Base-by-base conservation (phyloP, 2,888 invertebrate genomes). In the Trichopria drosophilae region DNA sequence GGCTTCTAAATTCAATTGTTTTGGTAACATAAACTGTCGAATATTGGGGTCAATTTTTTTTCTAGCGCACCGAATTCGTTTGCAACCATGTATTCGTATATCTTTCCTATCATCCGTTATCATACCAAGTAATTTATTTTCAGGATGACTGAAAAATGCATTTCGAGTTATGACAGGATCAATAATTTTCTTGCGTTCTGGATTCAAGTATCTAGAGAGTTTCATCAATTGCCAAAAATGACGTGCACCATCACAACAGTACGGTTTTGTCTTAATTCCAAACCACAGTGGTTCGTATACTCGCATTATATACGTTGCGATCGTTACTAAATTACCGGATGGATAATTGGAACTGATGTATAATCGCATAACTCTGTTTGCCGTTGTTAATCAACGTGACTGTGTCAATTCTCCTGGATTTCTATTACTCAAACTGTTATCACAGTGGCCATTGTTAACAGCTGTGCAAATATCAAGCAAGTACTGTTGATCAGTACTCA, bases 231-330 rank as follows among this genome's bases (percentile, higher is more conserved):
- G 34, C 12, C 12, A 32, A 7, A 41, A 6, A 39, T 47, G 35
- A 31, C 28, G 29, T 1, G 52, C 3, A 6, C 47, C 37, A 5
- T 7, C n/a, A 15, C 26, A 47, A 46, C 46, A 52, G 37, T 52
- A 16, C 7, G 36, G 24, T 7, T 46, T 6, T 36, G 37, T 47
- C 22, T 19, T 42, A 23, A 52, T 47, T 0, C 42, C 2, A 34
- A 52, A 52, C 52, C 52, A 52, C 2, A 47, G 42, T 12, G 46
- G 47, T 2, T 24, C 36, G 29, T 52, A 52, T 5, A 46, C 41
- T 23, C 41, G 41, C 16, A 51, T 35, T 15, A 51, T 37, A 12
- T 46, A 12, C 10, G 34, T 32, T 2, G 46, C 36, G 20, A 51
- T 39, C 24, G 36, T 40, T 18, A 12, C 28, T 22, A 51, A 35